A percentile compares a stretch with the other conserved stretches of the same genome.
Evolutionary conservation across 2,888 invertebrate species (phyloP).

Genomic region (Omphaloscelis lunosa): DNA sequence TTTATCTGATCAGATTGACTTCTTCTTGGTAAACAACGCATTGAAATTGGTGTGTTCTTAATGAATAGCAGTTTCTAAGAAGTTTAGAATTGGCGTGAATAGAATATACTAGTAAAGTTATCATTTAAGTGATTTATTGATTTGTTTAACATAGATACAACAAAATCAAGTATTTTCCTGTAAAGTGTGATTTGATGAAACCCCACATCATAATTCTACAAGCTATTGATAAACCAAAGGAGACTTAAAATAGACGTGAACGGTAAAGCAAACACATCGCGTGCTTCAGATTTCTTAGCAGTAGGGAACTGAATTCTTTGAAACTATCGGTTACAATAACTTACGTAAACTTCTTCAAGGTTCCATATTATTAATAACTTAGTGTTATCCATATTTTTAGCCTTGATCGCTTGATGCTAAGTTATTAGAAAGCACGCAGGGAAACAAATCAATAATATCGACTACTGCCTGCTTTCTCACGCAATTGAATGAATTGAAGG

Average conservation of each 20-base stretch:
- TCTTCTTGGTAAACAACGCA: background rate
- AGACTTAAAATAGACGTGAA: slow-evolving; percentile 21
- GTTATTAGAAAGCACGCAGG: slow-evolving; percentile 31
- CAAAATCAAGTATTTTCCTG: background rate
- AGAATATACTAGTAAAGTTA: background rate
- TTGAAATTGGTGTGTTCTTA: background rate
- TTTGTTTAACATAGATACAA: background rate
- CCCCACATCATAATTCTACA: background rate
- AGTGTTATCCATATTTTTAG: background rate
- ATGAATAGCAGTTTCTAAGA: background rate
- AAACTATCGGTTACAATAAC: slow-evolving; percentile 5
- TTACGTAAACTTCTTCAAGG: slow-evolving; percentile 20
- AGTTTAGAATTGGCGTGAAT: background rate
- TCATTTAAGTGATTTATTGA: background rate
- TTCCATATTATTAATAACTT: slow-evolving; percentile 13
- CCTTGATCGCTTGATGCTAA: background rate
- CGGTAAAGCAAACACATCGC: slow-evolving; percentile 24
- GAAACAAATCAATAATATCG: slow-evolving; percentile 36
- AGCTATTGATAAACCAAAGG: background rate
- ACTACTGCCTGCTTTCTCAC: slow-evolving; percentile 10
- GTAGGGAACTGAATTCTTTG: slow-evolving; percentile 4
- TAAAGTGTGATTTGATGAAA: background rate
- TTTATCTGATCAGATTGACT: background rate
- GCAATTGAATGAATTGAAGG: slow-evolving; percentile 24
- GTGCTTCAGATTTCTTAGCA: slow-evolving; percentile 34